These are phyloP conservation scores for Cheilosia soror DNA, from an alignment of 2,888 invertebrate species.

Conservation along the genomic window DNA sequence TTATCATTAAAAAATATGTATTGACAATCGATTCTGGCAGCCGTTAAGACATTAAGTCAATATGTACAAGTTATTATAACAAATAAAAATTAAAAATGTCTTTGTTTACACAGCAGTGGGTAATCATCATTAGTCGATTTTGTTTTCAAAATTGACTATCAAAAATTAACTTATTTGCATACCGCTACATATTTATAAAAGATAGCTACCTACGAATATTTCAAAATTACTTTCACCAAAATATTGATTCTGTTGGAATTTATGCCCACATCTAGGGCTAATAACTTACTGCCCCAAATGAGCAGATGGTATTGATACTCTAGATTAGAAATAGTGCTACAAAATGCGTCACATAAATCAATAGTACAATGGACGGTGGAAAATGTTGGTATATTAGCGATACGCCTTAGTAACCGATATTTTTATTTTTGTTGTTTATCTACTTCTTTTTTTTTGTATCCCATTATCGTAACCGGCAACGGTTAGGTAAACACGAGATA, in stretches of 20 bases:
- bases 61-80: background rate
- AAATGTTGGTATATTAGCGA: background rate
- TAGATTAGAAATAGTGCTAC: constrained; percentile 11
- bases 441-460: constrained; percentile 3
- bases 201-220: background rate
- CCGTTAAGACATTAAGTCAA: too few species aligned
- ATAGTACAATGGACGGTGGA: background rate
- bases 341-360: constrained; percentile 33
- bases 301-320: constrained; percentile 3
- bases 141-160: background rate
- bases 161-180: background rate
- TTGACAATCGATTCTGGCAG: too few species aligned
- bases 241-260: too few species aligned
- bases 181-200: background rate
- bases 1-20: too few species aligned
- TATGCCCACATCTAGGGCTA: too few species aligned
- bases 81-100: background rate
- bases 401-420: background rate
- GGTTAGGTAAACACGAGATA: constrained; percentile 32
- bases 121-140: background rate
- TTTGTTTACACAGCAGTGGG: background rate
- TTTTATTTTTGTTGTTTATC: background rate
- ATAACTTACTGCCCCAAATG: background rate
- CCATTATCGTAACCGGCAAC: constrained; percentile 25
- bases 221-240: background rate